Evolutionary conservation across 1,140 invertebrate genomes (phyloP).

Genomic region (Cylas formicarius): DNA sequence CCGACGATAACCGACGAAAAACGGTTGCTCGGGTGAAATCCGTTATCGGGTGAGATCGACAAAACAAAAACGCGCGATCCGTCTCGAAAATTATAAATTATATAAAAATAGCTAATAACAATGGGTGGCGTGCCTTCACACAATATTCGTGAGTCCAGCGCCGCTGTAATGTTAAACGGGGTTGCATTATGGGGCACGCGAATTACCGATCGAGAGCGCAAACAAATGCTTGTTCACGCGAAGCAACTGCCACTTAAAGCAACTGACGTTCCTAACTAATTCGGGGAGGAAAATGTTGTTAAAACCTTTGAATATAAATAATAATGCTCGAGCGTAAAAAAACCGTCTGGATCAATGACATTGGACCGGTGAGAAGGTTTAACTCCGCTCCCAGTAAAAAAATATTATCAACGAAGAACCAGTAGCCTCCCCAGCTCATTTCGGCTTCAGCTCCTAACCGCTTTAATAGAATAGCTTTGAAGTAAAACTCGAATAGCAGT

Average conservation of each 20-base stretch:
- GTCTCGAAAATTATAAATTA: constrained; percentile 39
- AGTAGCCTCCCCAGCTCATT: no score
- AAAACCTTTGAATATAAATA: no score
- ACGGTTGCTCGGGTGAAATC: constrained; percentile 15
- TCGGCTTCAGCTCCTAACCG: no score
- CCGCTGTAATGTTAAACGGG: constrained; percentile 43
- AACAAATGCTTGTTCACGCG: constrained; percentile 44
- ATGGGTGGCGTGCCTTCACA: constrained; percentile 34
- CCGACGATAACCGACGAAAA: constrained; percentile 10
- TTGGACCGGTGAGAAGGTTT: no score
- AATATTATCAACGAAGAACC: no score
- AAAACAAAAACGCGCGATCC: constrained; percentile 27
- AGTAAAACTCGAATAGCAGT: no score
- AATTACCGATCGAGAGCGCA: constrained; percentile 43
- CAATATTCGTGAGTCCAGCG: constrained; percentile 35
- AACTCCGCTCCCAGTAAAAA: no score
- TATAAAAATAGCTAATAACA: constrained; percentile 37
- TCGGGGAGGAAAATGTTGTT: no score
- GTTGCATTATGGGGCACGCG: constrained; percentile 40
- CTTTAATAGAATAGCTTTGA: no score
- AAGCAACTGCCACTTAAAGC: constrained; percentile 42
- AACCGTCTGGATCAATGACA: no score
- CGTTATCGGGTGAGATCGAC: constrained; percentile 22
- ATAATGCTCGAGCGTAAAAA: no score
- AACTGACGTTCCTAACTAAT: no score